Evolutionary conservation across 2,888 invertebrate genomes (phyloP).

Genomic region (Lepidonotus clava): DNA sequence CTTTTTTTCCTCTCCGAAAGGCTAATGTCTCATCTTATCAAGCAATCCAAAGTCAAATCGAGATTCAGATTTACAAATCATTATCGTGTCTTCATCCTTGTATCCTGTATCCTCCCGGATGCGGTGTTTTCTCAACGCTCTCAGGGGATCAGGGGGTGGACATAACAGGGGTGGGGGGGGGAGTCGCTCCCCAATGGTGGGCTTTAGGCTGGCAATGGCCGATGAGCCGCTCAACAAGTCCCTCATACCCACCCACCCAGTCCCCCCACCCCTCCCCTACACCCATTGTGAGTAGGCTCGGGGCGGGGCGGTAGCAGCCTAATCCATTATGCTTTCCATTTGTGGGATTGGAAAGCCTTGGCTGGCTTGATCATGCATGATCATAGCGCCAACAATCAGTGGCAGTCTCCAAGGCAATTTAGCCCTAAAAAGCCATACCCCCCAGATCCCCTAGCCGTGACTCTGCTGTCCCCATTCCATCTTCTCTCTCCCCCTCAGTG

Average conservation of each 20-base stretch:
- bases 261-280: neutral
- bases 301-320: neutral
- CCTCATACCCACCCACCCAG: neutral
- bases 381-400: conserved; percentile 43
- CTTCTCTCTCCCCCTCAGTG: neutral
- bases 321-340: conserved; percentile 48
- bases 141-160: no score
- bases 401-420: conserved; percentile 17
- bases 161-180: no score
- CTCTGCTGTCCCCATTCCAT: neutral
- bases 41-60: no score
- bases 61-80: no score
- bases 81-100: no score
- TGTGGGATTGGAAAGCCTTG: conserved; percentile 34
- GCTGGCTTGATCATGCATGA: conserved; percentile 37
- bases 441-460: neutral
- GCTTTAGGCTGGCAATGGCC: no score
- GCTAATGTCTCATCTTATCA: no score
- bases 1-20: no score
- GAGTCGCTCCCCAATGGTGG: no score
- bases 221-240: neutral
- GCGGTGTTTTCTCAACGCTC: no score
- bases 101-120: no score
- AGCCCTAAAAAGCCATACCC: conserved; percentile 11
- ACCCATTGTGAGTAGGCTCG: neutral